Percentiles rank a stretch among this genome's conserved stretches.
phyloP scores from a whole-genome alignment of 2,113 vertebrate genomes.

The Cephalopholis sonnerati region DNA sequence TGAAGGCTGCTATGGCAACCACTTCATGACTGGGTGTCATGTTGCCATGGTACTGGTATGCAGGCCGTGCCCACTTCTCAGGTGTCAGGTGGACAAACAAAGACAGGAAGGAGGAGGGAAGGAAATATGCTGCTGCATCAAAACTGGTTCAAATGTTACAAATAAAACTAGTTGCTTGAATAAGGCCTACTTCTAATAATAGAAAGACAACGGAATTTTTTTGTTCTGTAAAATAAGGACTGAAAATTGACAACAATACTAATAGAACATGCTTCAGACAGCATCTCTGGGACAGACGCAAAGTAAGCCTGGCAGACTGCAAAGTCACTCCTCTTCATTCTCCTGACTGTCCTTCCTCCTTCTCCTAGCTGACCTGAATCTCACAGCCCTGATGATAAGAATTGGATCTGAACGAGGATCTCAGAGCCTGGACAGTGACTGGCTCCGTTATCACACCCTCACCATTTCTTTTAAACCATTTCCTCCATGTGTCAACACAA shows the following conservation, averaged over 20 bases:
- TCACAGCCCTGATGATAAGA: background rate
- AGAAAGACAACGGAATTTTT: background rate
- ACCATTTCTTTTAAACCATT: background rate
- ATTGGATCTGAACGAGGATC: background rate
- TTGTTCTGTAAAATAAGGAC: background rate
- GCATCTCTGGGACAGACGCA: background rate
- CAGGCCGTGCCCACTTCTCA: conserved; percentile 52
- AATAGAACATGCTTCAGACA: background rate
- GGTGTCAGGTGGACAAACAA: conserved; percentile 64
- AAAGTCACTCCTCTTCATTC: background rate
- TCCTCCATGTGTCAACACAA: background rate
- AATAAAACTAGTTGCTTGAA: background rate
- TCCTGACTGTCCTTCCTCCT: background rate
- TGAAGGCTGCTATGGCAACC: conserved; percentile 53
- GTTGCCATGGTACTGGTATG: conserved; percentile 50
- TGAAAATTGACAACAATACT: background rate
- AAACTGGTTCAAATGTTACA: background rate
- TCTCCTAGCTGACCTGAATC: background rate
- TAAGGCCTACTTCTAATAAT: background rate
- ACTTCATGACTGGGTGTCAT: conserved; percentile 54
- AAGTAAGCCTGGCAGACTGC: background rate
- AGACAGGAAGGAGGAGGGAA: background rate
- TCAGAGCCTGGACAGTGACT: background rate
- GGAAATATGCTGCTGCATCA: conserved; percentile 21
- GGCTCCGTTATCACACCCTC: background rate